Base-by-base conservation (phyloP, 2,888 invertebrate genomes). In the Lycocerus yunnanus region DNA sequence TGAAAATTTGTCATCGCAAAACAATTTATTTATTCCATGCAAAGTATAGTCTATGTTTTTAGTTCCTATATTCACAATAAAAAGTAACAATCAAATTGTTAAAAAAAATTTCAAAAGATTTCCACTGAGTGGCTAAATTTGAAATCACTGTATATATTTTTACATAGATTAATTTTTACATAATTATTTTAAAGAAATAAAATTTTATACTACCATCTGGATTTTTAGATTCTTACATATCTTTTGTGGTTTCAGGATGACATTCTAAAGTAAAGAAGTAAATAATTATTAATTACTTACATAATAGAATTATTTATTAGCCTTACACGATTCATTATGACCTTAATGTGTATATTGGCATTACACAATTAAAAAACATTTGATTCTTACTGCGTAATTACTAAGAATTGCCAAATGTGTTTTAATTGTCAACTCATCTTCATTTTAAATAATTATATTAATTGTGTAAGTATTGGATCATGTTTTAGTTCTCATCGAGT, bases 201-300 rank as follows among this genome's bases (percentile, higher is more conserved):
- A 43, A n/a, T 43, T 43, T 43, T 43, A 43, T 43, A 43, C 43
- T 72, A 63, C 69, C 69, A 76, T 74, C 76, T 76, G 76, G 73
- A 73, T 76, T 76, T 43, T 43, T 43, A 43, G 43, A 43, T 80
- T 77, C 78, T 77, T 81, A 77, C 81, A 78, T 80, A 79, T 77
- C 66, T 75, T 71, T 66, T 82, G 82, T 79, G 80, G 77, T 81
- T 82, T 81, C 80, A 82, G 81, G 79, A 81, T 21, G 73, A 76
- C 69, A 75, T 72, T 74, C 74, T 74, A 74, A 71, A 74, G 27
- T 61, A 74, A 43, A 43, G n/a, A 43, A 43, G 43, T 43, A 43
- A 43, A 43, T 43, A 43, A 43, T n/a, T 43, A 43, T 43, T 74
- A 74, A 71, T 74, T 68, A 74, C 27, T 68, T 75, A 75, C 66